These are phyloP conservation scores for Zaprionus lineosus DNA, from an alignment of 2,888 invertebrate genomes.

Conservation along the genomic window DNA sequence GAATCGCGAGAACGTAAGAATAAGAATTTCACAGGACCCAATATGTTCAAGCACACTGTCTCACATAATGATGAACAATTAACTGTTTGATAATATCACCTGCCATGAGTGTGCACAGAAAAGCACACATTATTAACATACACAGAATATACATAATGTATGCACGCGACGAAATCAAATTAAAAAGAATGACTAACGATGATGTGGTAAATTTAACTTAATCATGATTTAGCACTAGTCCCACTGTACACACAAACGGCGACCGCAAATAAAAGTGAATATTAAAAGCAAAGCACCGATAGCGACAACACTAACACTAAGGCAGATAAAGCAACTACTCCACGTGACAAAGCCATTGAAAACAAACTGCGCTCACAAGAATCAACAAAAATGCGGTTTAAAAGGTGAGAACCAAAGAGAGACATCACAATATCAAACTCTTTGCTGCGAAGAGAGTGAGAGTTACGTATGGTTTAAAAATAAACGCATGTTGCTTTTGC, in stretches of 20 bases:
- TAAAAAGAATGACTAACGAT: neutral
- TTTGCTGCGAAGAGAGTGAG: conserved; percentile 22
- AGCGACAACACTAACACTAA: conserved; percentile 21
- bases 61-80: conserved; percentile 3
- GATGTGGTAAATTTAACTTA: neutral
- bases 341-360: conserved; percentile 64
- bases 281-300: conserved; percentile 61
- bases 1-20: conserved; percentile 6
- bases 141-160: neutral
- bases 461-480: conserved; percentile 40
- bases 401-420: conserved; percentile 17
- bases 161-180: neutral
- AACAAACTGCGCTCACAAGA: conserved; percentile 47
- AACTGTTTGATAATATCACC: neutral
- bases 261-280: conserved; percentile 69
- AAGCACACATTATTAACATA: neutral
- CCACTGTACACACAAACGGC: conserved; percentile 47
- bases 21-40: conserved; percentile 17
- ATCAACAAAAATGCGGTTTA: too few species aligned
- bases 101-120: neutral
- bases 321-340: conserved; percentile 33
- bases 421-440: conserved; percentile 34
- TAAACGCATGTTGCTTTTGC: conserved; percentile 43
- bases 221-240: neutral
- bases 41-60: conserved; percentile 51